Base-by-base conservation (phyloP, 2,797 vertebrate species). In the Sibirionetta formosa region DNA sequence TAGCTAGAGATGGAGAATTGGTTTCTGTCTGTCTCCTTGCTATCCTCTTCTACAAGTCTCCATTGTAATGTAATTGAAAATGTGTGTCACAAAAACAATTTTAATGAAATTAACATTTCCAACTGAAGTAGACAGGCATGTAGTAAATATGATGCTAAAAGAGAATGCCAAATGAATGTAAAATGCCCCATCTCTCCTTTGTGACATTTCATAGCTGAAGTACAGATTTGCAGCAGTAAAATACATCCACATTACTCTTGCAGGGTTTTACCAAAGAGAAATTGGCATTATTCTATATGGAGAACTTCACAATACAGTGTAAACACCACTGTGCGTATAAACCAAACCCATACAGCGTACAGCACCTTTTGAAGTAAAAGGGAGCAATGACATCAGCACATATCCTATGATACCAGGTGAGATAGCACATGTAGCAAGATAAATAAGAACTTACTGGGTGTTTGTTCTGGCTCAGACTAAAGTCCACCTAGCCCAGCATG, bases 171-270 rank as follows among this genome's bases (percentile, higher is more conserved):
- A 48, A 3, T 56, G 57, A 15, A 16, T 72, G 27, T 77, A 42
- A 85, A 50, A 64, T 50, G 18, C 54, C 77, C 46, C 36, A 29
- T 26, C 29, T 91, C 51, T 69, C 75, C 73, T 77, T 61, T 66
- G 40, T 54, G 56, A 48, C 24, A 17, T 85, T 82, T 84, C 44
- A 68, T 38, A 77, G 60, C 70, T 53, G 18, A 68, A 44, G 9
- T 54, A 58, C 51, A 60, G 38, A 48, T 82, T 88, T 61, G n/a
- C 61, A 73, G 58, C 35, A 23, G 33, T 88, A 72, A 93, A 80
- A 69, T 38, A 58, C 7, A 44, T 33, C 26, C 36, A 68, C n/a
- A 60, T 53, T 38, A 23, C 56, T 68, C 66, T 66, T 90, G 70
- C 33, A 84, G 18, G 27, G 19, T 57, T 66, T 92, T 83, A 61